Evolutionary conservation across 2,797 vertebrate genomes (phyloP).

Genomic region (Danio kyathit): DNA sequence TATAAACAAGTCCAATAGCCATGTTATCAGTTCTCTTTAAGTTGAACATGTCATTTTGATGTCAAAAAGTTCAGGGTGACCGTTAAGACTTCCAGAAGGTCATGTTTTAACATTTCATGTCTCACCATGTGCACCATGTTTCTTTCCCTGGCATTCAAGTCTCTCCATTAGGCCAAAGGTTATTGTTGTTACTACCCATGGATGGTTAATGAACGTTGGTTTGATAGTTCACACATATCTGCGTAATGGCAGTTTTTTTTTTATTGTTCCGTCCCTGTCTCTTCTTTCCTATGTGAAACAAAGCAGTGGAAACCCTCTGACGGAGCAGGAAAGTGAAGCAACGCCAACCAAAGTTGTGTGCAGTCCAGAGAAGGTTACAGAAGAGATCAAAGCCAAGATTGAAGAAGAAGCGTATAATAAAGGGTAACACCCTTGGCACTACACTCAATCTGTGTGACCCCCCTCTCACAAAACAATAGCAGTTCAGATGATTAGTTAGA

Average conservation of each 20-base stretch:
- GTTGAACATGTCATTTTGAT: too few relatives aligned
- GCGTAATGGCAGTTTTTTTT: constrained; percentile 46
- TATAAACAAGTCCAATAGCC: too few relatives aligned
- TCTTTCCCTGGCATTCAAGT: constrained; percentile 43
- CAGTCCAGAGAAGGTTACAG: constrained; percentile 84
- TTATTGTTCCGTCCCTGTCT: constrained; percentile 62
- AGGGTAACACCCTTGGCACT: constrained; percentile 75
- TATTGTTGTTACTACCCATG: constrained; percentile 44
- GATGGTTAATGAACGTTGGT: constrained; percentile 9
- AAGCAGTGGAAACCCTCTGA: constrained; percentile 87
- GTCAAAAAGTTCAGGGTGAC: too few relatives aligned
- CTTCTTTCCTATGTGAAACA: constrained; percentile 78
- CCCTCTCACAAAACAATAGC: background rate
- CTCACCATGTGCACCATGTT: constrained; percentile 18
- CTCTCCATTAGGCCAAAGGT: constrained; percentile 51
- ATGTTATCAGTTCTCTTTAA: too few relatives aligned
- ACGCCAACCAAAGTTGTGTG: constrained; percentile 73
- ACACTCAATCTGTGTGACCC: background rate
- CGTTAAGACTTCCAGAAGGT: constrained; percentile 33
- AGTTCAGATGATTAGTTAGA: background rate
- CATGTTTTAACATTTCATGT: constrained; percentile 38
- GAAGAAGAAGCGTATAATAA: constrained; percentile 94
- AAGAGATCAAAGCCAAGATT: constrained; percentile 90
- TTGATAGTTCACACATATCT: constrained; percentile 32
- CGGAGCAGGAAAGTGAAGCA: constrained; percentile 84